A percentile compares a stretch with the other conserved stretches of the same genome.
These are phyloP conservation scores for Meiosimyza decipiens DNA, from an alignment of 2,888 invertebrate species.

Conservation along the genomic window DNA sequence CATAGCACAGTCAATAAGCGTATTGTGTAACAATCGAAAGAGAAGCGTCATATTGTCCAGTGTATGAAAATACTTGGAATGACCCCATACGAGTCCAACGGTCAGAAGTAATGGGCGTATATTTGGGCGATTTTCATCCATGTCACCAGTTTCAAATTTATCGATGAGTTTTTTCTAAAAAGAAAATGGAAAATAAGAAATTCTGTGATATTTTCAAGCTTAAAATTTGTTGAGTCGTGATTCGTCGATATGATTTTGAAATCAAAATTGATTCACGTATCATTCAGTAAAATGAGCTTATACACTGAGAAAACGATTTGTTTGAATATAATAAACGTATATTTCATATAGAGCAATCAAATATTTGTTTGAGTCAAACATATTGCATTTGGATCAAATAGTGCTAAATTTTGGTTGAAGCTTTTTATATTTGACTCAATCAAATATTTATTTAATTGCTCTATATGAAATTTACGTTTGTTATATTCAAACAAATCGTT, in stretches of 20 bases:
- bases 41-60: conserved; percentile 76
- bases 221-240: background rate
- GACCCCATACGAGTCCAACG: conserved; percentile 86
- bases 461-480: too few relatives aligned
- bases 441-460: too few relatives aligned
- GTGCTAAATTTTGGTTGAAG: too few relatives aligned
- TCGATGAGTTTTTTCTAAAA: conserved; percentile 72
- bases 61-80: conserved; percentile 80
- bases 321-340: too few relatives aligned
- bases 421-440: too few relatives aligned
- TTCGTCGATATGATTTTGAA: background rate
- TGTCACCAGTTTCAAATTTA: conserved; percentile 77
- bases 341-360: too few relatives aligned
- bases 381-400: too few relatives aligned
- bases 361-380: too few relatives aligned
- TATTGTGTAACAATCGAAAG: conserved; percentile 82
- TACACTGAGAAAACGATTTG: too few relatives aligned
- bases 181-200: background rate
- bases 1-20: conserved; percentile 80
- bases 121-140: conserved; percentile 72
- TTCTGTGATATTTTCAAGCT: background rate
- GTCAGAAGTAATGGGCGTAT: conserved; percentile 81
- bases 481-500: too few relatives aligned
- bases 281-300: too few relatives aligned
- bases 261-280: too few relatives aligned